Evolutionary conservation across 2,797 vertebrate genomes (phyloP).

Genomic region (Bovichtus variegatus): DNA sequence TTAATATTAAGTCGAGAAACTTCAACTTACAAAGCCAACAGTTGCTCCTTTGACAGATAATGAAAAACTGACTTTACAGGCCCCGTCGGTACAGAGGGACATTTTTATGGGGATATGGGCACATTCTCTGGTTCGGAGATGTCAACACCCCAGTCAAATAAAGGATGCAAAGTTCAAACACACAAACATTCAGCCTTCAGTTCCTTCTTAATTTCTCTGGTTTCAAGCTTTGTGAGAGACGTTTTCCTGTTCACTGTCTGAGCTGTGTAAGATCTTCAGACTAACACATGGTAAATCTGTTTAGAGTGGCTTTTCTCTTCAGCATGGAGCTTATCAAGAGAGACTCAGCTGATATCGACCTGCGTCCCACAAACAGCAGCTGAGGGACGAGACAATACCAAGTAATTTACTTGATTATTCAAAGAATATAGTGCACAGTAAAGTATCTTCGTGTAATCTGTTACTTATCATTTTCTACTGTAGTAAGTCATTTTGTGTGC

Average conservation of each 20-base stretch:
- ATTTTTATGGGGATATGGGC: constrained; percentile 35
- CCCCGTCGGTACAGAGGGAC: constrained; percentile 33
- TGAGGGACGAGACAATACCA: constrained; percentile 13
- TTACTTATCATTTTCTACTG: constrained; percentile 58
- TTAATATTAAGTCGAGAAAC: constrained; percentile 34
- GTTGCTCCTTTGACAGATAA: constrained; percentile 53
- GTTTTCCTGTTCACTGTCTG: constrained; percentile 25
- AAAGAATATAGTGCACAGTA: neutral
- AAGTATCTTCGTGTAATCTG: constrained; percentile 12
- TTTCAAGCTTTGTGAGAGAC: constrained; percentile 35
- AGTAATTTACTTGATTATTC: constrained; percentile 10
- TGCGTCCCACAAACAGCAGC: constrained; percentile 20
- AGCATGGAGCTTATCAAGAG: constrained; percentile 27
- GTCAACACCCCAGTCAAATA: constrained; percentile 54
- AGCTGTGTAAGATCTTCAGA: constrained; percentile 28
- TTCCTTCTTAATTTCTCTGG: constrained; percentile 44
- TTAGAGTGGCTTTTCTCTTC: constrained; percentile 43
- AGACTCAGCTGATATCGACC: constrained; percentile 18
- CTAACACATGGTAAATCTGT: constrained; percentile 47
- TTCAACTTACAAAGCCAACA: constrained; percentile 38
- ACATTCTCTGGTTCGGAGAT: constrained; percentile 43
- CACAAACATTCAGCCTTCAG: constrained; percentile 37
- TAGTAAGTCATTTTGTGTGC: neutral
- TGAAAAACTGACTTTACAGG: constrained; percentile 48
- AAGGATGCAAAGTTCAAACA: constrained; percentile 59